phyloP scores from a whole-genome alignment of 2,113 vertebrate species.

The Ailuropoda melanoleuca region DNA sequence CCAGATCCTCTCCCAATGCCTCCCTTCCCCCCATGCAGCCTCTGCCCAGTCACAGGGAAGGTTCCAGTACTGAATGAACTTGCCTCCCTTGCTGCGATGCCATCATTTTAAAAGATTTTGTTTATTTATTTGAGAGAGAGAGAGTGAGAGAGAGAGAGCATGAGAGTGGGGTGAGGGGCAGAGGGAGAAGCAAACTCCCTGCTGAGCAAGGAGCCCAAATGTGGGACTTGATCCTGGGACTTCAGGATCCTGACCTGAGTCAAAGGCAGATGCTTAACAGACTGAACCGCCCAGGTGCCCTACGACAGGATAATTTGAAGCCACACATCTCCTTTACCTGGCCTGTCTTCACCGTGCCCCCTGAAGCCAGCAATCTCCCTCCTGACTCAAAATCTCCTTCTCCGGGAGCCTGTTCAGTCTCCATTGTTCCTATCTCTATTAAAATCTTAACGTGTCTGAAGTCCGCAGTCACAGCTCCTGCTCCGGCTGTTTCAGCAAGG shows the following conservation, averaged over 20 bases:
- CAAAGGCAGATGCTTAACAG: no score
- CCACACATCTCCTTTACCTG: not conserved
- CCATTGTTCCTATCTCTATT: not conserved
- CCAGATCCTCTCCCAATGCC: accelerated
- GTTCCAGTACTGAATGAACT: not conserved
- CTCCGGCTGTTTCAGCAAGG: not conserved
- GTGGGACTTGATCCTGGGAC: no score
- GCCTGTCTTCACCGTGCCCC: not conserved
- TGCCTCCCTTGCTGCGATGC: not conserved
- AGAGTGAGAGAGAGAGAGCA: no score
- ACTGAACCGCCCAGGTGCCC: no score
- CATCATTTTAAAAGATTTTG: no score
- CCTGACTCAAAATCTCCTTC: not conserved
- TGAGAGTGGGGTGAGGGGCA: no score
- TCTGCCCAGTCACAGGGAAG: not conserved
- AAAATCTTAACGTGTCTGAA: not conserved
- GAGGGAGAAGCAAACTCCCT: no score
- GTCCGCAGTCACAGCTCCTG: not conserved
- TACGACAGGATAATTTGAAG: not conserved
- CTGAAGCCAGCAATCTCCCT: not conserved
- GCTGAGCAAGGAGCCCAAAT: no score
- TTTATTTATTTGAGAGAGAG: no score
- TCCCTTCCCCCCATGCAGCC: not conserved
- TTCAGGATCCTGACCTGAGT: no score
- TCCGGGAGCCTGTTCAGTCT: not conserved